These are phyloP conservation scores for Brachionus angularis DNA, from an alignment of 1,140 invertebrate species.

Conservation along the genomic window DNA sequence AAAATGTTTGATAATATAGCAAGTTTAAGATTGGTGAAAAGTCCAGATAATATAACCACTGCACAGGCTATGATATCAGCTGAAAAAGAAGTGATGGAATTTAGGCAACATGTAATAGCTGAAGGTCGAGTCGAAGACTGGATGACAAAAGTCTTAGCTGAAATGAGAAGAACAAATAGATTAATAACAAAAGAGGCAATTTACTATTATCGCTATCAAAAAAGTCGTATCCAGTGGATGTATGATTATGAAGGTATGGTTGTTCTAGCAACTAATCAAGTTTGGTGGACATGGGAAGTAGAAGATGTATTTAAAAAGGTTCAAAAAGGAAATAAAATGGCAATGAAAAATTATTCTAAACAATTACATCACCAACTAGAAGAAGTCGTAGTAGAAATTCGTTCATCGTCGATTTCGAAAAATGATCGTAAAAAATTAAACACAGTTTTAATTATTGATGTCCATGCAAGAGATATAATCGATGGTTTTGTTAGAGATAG, in stretches of 20 bases:
- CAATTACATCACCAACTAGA: constrained; percentile 76
- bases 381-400: constrained; percentile 69
- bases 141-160: constrained; percentile 76
- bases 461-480: constrained; percentile 81
- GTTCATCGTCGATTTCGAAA: constrained; percentile 65
- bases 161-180: constrained; percentile 77
- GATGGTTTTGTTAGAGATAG: constrained; percentile 77
- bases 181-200: constrained; percentile 81
- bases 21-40: constrained; percentile 65
- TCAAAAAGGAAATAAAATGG: constrained; percentile 68
- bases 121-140: constrained; percentile 77
- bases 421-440: constrained; percentile 82
- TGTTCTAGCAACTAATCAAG: constrained; percentile 74
- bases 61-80: constrained; percentile 76
- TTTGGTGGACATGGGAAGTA: constrained; percentile 89
- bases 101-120: constrained; percentile 63
- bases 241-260: constrained; percentile 81
- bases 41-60: constrained; percentile 64
- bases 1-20: constrained; percentile 91
- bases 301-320: constrained; percentile 75
- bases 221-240: constrained; percentile 71
- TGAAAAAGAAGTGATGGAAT: constrained; percentile 81
- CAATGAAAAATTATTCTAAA: constrained; percentile 81
- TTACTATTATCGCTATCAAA: constrained; percentile 68
- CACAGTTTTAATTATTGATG: constrained; percentile 78